A percentile compares a stretch with the other conserved stretches of the same genome.
Conservation (phyloP, 2,888 invertebrate genomes). For the Lithophane leautieri region DNA sequence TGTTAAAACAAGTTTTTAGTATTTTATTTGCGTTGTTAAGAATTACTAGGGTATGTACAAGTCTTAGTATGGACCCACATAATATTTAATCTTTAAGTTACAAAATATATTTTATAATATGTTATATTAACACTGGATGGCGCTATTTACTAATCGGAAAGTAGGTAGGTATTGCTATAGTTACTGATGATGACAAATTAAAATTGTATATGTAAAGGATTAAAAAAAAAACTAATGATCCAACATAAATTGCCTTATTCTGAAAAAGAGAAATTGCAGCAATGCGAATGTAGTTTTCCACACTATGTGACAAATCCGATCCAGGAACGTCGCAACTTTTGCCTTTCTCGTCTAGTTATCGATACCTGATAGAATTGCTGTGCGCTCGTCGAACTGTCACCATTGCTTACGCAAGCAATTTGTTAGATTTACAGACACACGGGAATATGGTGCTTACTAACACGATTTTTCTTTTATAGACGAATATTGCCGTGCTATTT, state of each 20-base stretch:
- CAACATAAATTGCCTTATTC: background rate
- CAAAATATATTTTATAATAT: no score
- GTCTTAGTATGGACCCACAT: no score
- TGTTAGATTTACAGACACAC: slow-evolving; percentile 52
- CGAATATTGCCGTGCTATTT: background rate
- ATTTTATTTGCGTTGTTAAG: no score
- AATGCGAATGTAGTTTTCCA: slow-evolving; percentile 1
- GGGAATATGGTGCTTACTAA: slow-evolving; percentile 29
- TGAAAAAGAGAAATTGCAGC: background rate
- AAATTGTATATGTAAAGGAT: no score
- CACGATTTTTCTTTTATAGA: slow-evolving; percentile 36
- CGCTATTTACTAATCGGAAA: no score
- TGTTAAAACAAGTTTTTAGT: no score
- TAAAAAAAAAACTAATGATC: background rate
- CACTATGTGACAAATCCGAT: slow-evolving; percentile 16
- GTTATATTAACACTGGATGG: no score
- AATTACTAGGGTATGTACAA: no score
- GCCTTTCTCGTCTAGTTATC: slow-evolving; percentile 22
- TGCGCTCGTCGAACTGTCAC: slow-evolving; percentile 50
- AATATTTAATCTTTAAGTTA: no score
- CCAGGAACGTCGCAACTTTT: slow-evolving; percentile 15
- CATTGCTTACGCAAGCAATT: slow-evolving; percentile 58
- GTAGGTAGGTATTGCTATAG: no score
- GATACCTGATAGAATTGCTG: slow-evolving; percentile 46
- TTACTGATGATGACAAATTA: no score